Base-by-base conservation (phyloP, 2,888 invertebrate genomes). In the Malacosoma neustria region DNA sequence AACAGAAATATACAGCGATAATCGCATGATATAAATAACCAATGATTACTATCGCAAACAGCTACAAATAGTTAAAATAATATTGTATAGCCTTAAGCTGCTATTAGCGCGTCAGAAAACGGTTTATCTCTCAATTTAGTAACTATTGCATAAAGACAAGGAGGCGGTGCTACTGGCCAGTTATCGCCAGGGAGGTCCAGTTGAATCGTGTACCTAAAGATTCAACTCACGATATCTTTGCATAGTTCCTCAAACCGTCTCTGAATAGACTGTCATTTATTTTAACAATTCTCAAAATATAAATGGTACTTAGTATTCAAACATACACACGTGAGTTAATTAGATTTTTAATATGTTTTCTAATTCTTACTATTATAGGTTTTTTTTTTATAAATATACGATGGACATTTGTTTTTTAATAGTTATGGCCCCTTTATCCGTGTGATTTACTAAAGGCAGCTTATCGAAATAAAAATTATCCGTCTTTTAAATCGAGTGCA, bases 121-220 rank as follows among this genome's bases (percentile, higher is more conserved):
- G 63, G 58, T 72, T 77, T 81, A 79, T 77, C 71, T 73, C 81
- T 81, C 75, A 81, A 80, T 80, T 76, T 69, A 68, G 69, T 67
- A 74, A 74, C 81, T 73, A 77, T 76, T 81, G 72, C 71, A 74
- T 75, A 72, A 74, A 68, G n/a, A n/a, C n/a, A n/a, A n/a, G 22
- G 22, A 22, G 22, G 22, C 22, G 22, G 22, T 22, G 22, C 22
- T 9, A 22, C 22, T 4, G 22, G 6, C 9, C 2, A 9, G 1
- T 2, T 2, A 5, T 3, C 5, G 22, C 22, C 22, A 22, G 22
- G 5, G 22, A 22, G 22, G 57, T 53, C 61, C 42, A 53, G 52
- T 40, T 31, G 12, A n/a, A n/a, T n/a, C n/a, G n/a, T n/a, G n/a
- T n/a, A n/a, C n/a, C n/a, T 11, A 31, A 31, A 50, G 61, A 47